Conservation (phyloP, 2,113 vertebrate species). For the Lamprologus speciosus region DNA sequence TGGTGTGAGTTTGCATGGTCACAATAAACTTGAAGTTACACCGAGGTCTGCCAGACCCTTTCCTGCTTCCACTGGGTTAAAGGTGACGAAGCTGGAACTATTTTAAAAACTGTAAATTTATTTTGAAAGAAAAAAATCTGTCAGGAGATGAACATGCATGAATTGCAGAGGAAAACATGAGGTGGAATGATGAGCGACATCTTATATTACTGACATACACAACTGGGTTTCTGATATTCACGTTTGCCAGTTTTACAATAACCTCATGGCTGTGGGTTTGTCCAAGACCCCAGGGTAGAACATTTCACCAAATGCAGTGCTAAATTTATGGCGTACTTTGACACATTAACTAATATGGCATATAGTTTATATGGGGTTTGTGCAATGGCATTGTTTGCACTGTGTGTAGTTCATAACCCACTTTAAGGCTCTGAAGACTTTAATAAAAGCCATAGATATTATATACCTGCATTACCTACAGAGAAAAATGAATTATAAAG, state of each 20-base stretch:
- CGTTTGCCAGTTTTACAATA: background rate
- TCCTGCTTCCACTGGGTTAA: background rate
- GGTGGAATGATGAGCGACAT: background rate
- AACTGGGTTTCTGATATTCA: background rate
- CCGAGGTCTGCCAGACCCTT: background rate
- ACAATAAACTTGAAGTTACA: background rate
- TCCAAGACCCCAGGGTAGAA: background rate
- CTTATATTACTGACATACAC: background rate
- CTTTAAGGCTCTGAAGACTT: background rate
- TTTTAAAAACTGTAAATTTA: background rate
- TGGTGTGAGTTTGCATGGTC: background rate
- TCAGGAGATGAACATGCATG: background rate
- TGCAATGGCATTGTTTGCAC: background rate
- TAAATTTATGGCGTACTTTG: background rate
- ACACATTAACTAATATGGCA: background rate
- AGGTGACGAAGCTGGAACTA: background rate
- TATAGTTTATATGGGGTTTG: background rate
- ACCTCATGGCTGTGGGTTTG: background rate
- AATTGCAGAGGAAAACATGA: background rate
- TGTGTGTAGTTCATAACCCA: background rate
- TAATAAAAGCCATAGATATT: background rate
- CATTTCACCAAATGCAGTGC: background rate
- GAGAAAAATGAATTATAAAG: background rate
- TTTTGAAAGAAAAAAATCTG: background rate
- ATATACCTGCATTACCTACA: background rate